Conservation (phyloP, 2,797 vertebrate genomes). For the Sebastiscus albofasciatus region DNA sequence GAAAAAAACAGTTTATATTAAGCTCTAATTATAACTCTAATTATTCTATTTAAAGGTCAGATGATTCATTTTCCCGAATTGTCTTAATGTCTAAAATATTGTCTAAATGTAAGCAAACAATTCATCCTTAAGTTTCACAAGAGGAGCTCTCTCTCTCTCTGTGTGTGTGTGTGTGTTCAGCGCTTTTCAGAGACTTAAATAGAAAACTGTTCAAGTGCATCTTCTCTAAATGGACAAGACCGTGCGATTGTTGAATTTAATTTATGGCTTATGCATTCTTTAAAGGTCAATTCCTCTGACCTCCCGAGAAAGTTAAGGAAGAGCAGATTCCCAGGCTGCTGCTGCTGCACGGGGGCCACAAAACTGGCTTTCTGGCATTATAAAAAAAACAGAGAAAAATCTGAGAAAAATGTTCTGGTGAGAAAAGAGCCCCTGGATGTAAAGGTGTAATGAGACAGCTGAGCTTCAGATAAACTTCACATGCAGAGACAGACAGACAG, state of each 20-base stretch:
- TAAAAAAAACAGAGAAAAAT: not conserved
- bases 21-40: not conserved
- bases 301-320: slow-evolving; percentile 89
- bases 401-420: not conserved
- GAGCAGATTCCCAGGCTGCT: slow-evolving; percentile 85
- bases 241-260: slow-evolving; percentile 90
- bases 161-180: not conserved
- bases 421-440: not conserved
- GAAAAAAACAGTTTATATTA: not conserved
- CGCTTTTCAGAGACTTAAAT: slow-evolving; percentile 70
- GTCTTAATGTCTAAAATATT: not conserved
- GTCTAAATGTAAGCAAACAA: slow-evolving; percentile 23
- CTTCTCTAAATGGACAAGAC: slow-evolving; percentile 90
- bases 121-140: slow-evolving; percentile 18
- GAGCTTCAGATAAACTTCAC: slow-evolving; percentile 53
- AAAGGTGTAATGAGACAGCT: slow-evolving; percentile 21
- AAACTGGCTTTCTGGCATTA: not conserved
- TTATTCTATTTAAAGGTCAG: not conserved
- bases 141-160: slow-evolving; percentile 9
- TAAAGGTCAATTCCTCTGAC: slow-evolving; percentile 94
- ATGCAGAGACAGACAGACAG: not conserved
- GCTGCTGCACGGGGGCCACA: slow-evolving; percentile 19
- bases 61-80: not conserved
- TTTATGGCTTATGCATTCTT: slow-evolving; percentile 98
- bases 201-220: slow-evolving; percentile 88